Evolutionary conservation across 2,113 vertebrate genomes (phyloP).

Genomic region (Eonycteris spelaea): DNA sequence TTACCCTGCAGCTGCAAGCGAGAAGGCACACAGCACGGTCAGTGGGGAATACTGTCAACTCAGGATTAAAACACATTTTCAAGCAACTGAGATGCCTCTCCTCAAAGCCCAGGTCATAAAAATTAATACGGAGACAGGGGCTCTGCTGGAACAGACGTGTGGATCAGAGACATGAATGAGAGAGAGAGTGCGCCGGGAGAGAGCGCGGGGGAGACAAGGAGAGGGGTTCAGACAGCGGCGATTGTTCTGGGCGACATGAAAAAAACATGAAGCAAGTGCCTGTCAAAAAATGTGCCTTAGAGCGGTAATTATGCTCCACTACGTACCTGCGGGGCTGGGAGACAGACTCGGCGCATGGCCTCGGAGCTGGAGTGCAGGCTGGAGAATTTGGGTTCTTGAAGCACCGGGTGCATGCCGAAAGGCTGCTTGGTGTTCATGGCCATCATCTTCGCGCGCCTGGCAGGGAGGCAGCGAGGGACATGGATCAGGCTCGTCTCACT

Average conservation of each 20-base stretch:
- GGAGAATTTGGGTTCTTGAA: conserved; percentile 94
- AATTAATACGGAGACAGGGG: conserved; percentile 95
- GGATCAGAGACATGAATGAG: conserved; percentile 83
- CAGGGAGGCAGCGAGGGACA: conserved; percentile 86
- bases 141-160: conserved; percentile 89
- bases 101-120: conserved; percentile 97
- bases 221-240: conserved; percentile 78
- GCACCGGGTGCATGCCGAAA: conserved; percentile 92
- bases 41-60: conserved; percentile 93
- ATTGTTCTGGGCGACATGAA: conserved; percentile 85
- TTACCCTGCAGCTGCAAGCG: conserved; percentile 97
- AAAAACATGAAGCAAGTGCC: conserved; percentile 86
- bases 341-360: conserved; percentile 95
- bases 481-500: conserved; percentile 80
- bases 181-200: conserved; percentile 49
- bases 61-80: conserved; percentile 93
- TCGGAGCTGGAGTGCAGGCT: conserved; percentile 91
- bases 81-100: conserved; percentile 87
- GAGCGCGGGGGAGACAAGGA: conserved; percentile 62
- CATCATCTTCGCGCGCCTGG: conserved; percentile 89
- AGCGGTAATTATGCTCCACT: conserved; percentile 79
- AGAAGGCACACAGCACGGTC: conserved; percentile 90
- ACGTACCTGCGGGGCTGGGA: conserved; percentile 96
- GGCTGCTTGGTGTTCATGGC: conserved; percentile 96
- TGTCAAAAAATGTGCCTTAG: conserved; percentile 85